These are phyloP conservation scores for Pseudococcus viburni DNA, from an alignment of 2,888 invertebrate genomes.

Conservation along the genomic window DNA sequence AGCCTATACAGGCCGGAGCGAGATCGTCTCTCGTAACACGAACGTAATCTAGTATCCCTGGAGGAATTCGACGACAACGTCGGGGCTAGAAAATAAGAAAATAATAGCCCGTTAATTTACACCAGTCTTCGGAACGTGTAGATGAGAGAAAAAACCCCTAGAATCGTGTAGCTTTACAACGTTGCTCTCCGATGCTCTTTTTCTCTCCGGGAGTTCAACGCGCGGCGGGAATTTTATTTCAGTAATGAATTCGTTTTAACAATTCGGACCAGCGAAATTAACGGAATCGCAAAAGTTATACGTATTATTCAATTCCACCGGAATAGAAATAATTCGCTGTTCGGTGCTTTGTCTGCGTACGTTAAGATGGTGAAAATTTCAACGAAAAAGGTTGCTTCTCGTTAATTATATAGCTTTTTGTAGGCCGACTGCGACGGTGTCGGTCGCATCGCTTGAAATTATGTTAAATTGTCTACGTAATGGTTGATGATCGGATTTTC, in stretches of 20 bases:
- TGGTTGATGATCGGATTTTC: constrained; percentile 36
- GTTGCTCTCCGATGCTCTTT: neutral
- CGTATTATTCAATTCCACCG: neutral
- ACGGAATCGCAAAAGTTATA: constrained; percentile 13
- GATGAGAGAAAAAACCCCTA: neutral
- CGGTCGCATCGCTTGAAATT: neutral
- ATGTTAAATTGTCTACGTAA: constrained; percentile 43
- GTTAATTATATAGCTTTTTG: constrained; percentile 34
- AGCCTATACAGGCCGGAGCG: neutral
- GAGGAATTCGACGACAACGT: neutral
- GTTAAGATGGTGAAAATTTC: neutral
- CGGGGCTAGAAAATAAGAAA: constrained; percentile 26
- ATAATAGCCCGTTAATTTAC: constrained; percentile 44
- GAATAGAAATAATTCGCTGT: neutral
- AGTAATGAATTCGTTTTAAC: constrained; percentile 14
- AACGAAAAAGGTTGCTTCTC: neutral
- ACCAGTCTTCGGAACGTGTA: neutral
- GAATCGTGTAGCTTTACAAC: neutral
- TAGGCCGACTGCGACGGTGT: neutral
- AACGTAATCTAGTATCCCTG: constrained; percentile 2
- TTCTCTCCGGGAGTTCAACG: neutral
- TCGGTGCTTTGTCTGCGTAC: neutral
- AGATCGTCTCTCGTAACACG: neutral
- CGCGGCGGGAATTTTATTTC: constrained; percentile 12
- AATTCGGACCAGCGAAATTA: constrained; percentile 4